phyloP scores from a whole-genome alignment of 1,140 invertebrate species.

The Lethrus apterus region DNA sequence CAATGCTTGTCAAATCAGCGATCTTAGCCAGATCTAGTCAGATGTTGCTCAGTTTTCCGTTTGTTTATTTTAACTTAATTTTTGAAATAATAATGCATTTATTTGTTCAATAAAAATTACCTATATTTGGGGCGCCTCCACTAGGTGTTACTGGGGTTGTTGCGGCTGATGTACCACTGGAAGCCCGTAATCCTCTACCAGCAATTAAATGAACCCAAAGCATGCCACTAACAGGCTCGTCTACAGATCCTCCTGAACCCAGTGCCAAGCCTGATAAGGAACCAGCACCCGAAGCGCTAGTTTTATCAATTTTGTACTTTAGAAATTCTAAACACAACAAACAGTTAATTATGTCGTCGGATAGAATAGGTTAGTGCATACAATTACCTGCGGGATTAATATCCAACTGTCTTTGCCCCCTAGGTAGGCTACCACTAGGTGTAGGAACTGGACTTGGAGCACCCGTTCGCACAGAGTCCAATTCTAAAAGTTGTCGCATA shows the following conservation, averaged over 20 bases:
- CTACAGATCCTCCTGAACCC: constrained; percentile 43
- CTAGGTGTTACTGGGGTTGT: constrained; percentile 58
- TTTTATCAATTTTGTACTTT: constrained; percentile 86
- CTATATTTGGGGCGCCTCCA: constrained; percentile 36
- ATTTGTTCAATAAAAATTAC: too few relatives aligned
- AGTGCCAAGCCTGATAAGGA: constrained; percentile 37
- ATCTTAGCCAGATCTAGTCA: too few relatives aligned
- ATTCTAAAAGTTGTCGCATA: constrained; percentile 70
- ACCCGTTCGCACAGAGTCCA: constrained; percentile 51
- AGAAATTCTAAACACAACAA: constrained; percentile 63
- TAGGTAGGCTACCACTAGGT: constrained; percentile 66
- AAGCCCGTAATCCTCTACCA: constrained; percentile 77
- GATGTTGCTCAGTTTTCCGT: too few relatives aligned
- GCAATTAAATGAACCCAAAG: constrained; percentile 86
- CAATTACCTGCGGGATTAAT: constrained; percentile 73
- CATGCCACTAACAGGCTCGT: constrained; percentile 75
- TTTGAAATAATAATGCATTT: too few relatives aligned
- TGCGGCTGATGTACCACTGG: constrained; percentile 57
- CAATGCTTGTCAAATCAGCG: too few relatives aligned
- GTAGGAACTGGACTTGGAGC: constrained; percentile 61
- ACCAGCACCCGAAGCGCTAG: constrained; percentile 44
- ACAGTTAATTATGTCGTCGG: not conserved
- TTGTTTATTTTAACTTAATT: too few relatives aligned
- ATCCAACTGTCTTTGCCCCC: constrained; percentile 66
- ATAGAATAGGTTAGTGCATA: not conserved